Evolutionary conservation across 2,113 vertebrate species (phyloP).

Genomic region (Crotophaga sulcirostris): DNA sequence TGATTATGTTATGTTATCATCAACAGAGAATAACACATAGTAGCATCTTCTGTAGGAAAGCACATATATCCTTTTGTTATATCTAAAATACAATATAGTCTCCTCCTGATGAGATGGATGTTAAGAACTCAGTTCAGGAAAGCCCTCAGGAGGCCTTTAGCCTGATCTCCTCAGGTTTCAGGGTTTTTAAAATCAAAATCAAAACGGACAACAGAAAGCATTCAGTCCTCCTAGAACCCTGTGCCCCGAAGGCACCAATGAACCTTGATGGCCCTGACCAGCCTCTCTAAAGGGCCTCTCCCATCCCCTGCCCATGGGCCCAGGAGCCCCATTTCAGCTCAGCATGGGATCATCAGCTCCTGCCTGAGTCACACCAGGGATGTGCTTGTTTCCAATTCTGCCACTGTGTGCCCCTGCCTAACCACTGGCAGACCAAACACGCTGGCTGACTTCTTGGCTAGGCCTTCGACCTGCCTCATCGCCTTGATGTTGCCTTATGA

Average conservation of each 20-base stretch:
- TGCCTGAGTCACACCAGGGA: neutral
- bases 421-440: accelerated
- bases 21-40: neutral
- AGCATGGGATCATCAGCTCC: neutral
- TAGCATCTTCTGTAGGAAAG: neutral
- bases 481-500: neutral
- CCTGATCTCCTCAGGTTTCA: neutral
- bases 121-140: neutral
- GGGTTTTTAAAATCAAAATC: neutral
- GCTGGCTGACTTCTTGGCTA: neutral
- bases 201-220: neutral
- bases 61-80: neutral
- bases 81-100: neutral
- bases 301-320: neutral
- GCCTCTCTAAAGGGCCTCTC: neutral
- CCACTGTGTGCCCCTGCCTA: accelerated
- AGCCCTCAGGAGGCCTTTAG: neutral
- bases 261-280: neutral
- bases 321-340: neutral
- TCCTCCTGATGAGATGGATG: neutral
- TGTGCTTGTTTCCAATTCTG: neutral
- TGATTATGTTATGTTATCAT: neutral
- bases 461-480: neutral
- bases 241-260: neutral
- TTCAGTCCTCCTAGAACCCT: neutral